Percentiles rank a stretch among this genome's conserved stretches.
These are phyloP conservation scores for Heterochromis multidens DNA, from an alignment of 2,113 vertebrate species.

Conservation along the genomic window DNA sequence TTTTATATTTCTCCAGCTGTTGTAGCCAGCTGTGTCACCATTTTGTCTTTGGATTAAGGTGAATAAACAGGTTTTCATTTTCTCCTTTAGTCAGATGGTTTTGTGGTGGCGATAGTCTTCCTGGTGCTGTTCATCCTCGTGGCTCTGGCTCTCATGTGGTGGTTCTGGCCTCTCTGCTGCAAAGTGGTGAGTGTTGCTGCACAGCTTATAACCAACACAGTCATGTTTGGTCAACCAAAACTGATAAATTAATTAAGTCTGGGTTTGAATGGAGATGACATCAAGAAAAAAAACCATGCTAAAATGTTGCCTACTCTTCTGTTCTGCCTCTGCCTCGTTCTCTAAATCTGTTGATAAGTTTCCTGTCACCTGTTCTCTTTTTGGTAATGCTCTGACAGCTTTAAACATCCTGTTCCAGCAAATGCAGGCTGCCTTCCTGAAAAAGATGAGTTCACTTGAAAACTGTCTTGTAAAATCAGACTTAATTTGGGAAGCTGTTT, in stretches of 20 bases:
- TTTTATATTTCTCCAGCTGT: background rate
- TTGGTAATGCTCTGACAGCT: background rate
- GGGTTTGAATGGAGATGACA: background rate
- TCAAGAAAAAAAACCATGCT: background rate
- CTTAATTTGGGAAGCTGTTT: background rate
- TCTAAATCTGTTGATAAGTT: background rate
- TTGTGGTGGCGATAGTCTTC: constrained; percentile 78
- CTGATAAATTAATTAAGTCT: background rate
- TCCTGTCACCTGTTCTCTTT: background rate
- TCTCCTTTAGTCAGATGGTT: constrained; percentile 78
- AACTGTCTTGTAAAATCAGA: background rate
- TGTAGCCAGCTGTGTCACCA: background rate
- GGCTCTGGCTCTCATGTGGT: constrained; percentile 87
- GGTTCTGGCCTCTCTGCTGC: constrained; percentile 98
- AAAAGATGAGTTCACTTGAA: background rate
- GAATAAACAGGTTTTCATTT: background rate
- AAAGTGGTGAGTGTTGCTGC: constrained; percentile 85
- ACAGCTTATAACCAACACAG: background rate
- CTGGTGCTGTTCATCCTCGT: constrained; percentile 82
- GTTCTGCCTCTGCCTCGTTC: background rate
- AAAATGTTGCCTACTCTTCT: background rate
- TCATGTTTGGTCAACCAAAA: background rate
- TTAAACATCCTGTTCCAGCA: background rate
- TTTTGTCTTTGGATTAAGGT: background rate
- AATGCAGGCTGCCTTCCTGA: background rate